Conservation (phyloP, 2,888 invertebrate genomes). For the Chrysotoxum bicinctum region DNA sequence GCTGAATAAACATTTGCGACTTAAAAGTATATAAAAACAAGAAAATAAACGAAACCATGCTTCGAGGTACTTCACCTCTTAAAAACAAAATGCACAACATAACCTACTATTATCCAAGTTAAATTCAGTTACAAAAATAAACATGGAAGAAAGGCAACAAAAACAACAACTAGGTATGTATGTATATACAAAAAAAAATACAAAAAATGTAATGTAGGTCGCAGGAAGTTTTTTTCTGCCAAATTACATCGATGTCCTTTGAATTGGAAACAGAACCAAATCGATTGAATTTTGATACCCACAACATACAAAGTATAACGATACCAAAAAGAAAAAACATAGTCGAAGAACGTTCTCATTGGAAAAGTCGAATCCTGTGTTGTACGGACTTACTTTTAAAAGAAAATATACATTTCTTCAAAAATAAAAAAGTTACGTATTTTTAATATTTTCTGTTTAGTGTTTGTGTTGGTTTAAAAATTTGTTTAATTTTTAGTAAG, state of each 20-base stretch:
- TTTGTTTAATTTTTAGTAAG: too few species aligned
- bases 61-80: constrained; percentile 34
- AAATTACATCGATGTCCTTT: constrained; percentile 68
- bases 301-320: constrained; percentile 24
- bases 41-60: constrained; percentile 11
- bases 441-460: too few species aligned
- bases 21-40: constrained; percentile 7
- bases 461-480: too few species aligned
- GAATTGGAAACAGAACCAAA: constrained; percentile 64
- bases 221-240: constrained; percentile 48
- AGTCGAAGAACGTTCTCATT: background rate
- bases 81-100: constrained; percentile 20
- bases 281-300: constrained; percentile 59
- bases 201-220: constrained; percentile 28
- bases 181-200: background rate
- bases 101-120: constrained; percentile 2
- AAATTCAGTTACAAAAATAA: constrained; percentile 28
- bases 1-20: constrained; percentile 47
- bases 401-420: background rate
- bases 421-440: background rate
- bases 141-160: constrained; percentile 6
- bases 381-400: background rate
- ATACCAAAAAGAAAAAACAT: background rate
- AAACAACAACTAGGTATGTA: too few species aligned
- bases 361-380: background rate